These are phyloP conservation scores for Microcaecilia unicolor DNA, from an alignment of 2,797 vertebrate species.

Conservation along the genomic window DNA sequence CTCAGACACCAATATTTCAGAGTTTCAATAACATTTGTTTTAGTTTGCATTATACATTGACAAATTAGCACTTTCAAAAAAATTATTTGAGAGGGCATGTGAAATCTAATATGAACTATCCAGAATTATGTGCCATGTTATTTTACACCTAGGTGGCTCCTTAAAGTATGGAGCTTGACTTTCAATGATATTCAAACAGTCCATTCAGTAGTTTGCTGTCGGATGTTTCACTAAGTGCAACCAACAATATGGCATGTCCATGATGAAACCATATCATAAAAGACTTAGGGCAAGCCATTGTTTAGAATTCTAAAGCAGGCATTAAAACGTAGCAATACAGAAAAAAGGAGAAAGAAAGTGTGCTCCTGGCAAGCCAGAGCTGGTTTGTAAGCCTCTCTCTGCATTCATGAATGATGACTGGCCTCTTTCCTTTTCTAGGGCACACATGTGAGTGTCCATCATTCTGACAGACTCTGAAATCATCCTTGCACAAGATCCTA, in stretches of 20 bases:
- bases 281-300: conserved; percentile 7
- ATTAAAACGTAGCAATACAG: conserved; percentile 13
- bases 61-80: no score
- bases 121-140: no score
- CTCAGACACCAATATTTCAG: no score
- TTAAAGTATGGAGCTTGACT: no score
- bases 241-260: neutral
- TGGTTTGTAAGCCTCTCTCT: conserved; percentile 9
- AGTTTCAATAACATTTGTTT: no score
- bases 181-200: neutral
- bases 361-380: conserved; percentile 3
- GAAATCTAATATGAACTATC: no score
- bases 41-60: no score
- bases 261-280: neutral
- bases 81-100: no score
- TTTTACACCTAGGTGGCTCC: no score
- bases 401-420: conserved; percentile 22
- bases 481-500: conserved; percentile 50
- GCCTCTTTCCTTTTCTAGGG: conserved; percentile 8
- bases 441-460: conserved; percentile 63
- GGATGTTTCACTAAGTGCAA: conserved; percentile 3
- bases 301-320: conserved; percentile 13
- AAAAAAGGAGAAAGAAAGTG: neutral
- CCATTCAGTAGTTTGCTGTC: neutral
- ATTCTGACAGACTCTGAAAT: conserved; percentile 35